These are phyloP conservation scores for Drosophila neoperkinsi DNA, from an alignment of 2,888 invertebrate genomes.

Conservation along the genomic window DNA sequence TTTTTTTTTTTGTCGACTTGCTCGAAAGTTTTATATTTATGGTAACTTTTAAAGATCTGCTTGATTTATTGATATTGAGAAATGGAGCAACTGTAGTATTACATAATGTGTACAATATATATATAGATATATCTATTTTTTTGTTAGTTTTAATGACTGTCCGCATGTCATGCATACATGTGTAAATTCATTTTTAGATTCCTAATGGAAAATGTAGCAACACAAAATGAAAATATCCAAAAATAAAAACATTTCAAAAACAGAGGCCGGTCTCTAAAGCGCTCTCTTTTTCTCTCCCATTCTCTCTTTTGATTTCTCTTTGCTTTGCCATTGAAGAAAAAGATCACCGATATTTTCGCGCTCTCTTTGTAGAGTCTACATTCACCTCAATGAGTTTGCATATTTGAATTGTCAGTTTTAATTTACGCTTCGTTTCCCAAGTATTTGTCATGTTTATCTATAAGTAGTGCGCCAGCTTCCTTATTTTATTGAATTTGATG, in stretches of 20 bases:
- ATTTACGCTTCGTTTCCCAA: neutral
- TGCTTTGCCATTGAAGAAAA: neutral
- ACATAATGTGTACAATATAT: slow-evolving; percentile 1
- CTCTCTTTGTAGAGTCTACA: neutral
- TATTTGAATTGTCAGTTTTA: neutral
- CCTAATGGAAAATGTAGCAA: slow-evolving; percentile 16
- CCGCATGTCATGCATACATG: neutral
- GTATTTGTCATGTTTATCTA: neutral
- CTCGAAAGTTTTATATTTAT: neutral
- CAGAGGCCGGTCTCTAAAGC: slow-evolving; percentile 14
- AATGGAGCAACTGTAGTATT: slow-evolving; percentile 4
- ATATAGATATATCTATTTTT: neutral
- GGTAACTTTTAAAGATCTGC: neutral
- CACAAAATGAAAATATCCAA: slow-evolving; percentile 31
- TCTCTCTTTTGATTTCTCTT: neutral
- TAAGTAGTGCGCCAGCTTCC: too few species aligned
- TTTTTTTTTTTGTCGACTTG: neutral
- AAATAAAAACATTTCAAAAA: slow-evolving; percentile 36
- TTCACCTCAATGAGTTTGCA: neutral
- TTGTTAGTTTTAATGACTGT: slow-evolving; percentile 2
- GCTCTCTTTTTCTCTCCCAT: neutral
- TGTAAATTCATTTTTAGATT: slow-evolving; percentile 15
- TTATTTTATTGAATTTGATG: slow-evolving; percentile 12
- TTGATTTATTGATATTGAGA: neutral
- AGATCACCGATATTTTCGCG: neutral